Evolutionary conservation across 2,113 vertebrate genomes (phyloP).

Genomic region (Malaclemys terrapin): DNA sequence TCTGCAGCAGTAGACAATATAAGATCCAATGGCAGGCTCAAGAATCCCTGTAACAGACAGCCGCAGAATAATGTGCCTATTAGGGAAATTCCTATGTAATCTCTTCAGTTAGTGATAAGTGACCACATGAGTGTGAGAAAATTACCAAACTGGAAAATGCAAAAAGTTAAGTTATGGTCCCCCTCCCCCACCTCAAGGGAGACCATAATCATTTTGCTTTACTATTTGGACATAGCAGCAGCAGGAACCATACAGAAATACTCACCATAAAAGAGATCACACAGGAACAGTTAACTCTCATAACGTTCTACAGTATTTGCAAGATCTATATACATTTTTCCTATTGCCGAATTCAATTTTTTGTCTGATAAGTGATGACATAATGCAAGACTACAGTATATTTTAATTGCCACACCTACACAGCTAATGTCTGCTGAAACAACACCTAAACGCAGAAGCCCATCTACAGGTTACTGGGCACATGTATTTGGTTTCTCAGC

Average conservation of each 20-base stretch:
- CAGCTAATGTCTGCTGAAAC: background rate
- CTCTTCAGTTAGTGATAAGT: rapidly evolving
- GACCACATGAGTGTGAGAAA: background rate
- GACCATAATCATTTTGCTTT: background rate
- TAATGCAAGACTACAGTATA: rapidly evolving
- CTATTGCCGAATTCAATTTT: background rate
- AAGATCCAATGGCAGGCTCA: background rate
- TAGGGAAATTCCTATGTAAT: rapidly evolving
- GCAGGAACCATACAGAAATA: background rate
- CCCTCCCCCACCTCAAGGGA: background rate
- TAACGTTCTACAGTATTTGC: background rate
- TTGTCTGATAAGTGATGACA: background rate
- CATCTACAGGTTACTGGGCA: rapidly evolving
- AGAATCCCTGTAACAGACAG: background rate
- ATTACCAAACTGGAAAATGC: background rate
- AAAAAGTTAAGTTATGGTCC: rapidly evolving
- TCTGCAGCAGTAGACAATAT: rapidly evolving
- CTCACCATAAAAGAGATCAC: background rate
- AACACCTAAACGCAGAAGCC: background rate
- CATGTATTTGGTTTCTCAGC: background rate
- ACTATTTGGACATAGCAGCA: background rate
- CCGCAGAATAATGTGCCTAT: rapidly evolving
- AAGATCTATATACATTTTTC: background rate
- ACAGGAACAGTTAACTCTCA: background rate
- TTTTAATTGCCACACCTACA: background rate